These are phyloP conservation scores for Taurulus bubalis DNA, from an alignment of 2,113 vertebrate species.

Conservation along the genomic window DNA sequence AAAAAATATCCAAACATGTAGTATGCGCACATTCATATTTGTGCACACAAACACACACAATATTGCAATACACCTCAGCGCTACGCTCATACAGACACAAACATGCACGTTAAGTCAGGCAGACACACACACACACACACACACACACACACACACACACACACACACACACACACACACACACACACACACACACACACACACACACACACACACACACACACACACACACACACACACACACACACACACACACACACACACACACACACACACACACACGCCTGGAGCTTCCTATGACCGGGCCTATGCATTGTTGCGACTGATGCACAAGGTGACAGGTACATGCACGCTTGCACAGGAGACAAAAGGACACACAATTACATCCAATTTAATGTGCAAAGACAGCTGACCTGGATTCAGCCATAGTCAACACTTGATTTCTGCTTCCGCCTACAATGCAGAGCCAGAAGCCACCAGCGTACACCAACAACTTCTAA, in stretches of 20 bases:
- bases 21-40: background rate
- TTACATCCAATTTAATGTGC: slow-evolving; percentile 53
- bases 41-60: background rate
- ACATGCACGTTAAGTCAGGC: background rate
- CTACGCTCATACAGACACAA: background rate
- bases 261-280: background rate
- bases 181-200: background rate
- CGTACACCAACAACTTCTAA: slow-evolving; percentile 19
- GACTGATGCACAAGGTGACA: slow-evolving; percentile 24
- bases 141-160: background rate
- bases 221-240: background rate
- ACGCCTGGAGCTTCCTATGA: slow-evolving; percentile 46
- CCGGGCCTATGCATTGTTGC: slow-evolving; percentile 30
- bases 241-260: too few relatives aligned
- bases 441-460: slow-evolving; percentile 54
- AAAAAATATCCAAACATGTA: slow-evolving; percentile 34
- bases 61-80: background rate
- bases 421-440: slow-evolving; percentile 48
- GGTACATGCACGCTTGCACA: background rate
- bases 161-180: slow-evolving; percentile 9
- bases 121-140: background rate
- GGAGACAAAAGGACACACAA: slow-evolving; percentile 39
- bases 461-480: slow-evolving; percentile 44
- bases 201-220: background rate
- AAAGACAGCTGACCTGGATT: slow-evolving; percentile 74